Evolutionary conservation across 2,888 invertebrate species (phyloP), one percentile per base, ranked within the genome.

Genomic region (Phaonia tiefii): DNA sequence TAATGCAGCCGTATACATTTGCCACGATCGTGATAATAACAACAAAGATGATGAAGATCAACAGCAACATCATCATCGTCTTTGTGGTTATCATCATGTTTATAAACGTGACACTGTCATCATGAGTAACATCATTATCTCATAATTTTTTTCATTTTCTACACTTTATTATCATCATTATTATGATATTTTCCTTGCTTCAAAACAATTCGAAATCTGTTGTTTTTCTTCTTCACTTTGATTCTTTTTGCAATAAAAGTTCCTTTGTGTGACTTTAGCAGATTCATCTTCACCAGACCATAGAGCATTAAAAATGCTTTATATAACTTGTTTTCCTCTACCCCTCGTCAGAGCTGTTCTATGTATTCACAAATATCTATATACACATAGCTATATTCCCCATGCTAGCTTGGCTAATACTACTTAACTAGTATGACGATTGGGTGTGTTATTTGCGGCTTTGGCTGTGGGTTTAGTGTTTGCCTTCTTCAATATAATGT

Each of bases 281-380:
- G 63, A 69, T 54, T 69, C 82, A 82, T 82, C 80, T 79, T 79
- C 83, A 82, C 78, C 80, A 83, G 84, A 84, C 84, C 84, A 79
- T 84, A 75, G 82, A 83, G 79, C 80, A 69, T 79, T 71, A 74
- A 78, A 69, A 67, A 69, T 78, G 75, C 49, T 84, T 83, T 77
- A 69, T 75, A 81, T 78, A 81, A 81, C 81, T 81, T 56, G 81
- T 81, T 78, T 71, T 42, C 31, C 58, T 31, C 37, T n/a, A 20
- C 37, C 7, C 15, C 15, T 8, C 60, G 20, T n/a, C n/a, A n/a
- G n/a, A n/a, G n/a, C n/a, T n/a, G n/a, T n/a, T n/a, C n/a, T n/a
- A n/a, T n/a, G n/a, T n/a, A n/a, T n/a, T n/a, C n/a, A n/a, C n/a
- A n/a, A n/a, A n/a, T n/a, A n/a, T n/a, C n/a, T n/a, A n/a, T n/a